These are phyloP conservation scores for Sitobion miscanthi DNA, from an alignment of 1,140 invertebrate species.

Conservation along the genomic window DNA sequence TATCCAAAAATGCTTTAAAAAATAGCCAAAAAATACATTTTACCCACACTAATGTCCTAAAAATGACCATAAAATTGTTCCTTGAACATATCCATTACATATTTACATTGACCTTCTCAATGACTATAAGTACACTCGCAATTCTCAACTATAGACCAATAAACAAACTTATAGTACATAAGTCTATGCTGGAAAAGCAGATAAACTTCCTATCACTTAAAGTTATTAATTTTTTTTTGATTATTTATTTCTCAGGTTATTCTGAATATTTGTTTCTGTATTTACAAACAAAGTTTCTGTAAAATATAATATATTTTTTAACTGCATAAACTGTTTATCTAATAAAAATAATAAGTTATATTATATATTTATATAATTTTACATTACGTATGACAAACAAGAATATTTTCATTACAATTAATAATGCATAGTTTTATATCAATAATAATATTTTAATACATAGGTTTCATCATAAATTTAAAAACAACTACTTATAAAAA, in stretches of 20 bases:
- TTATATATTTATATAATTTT: not conserved
- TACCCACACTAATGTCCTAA: too few relatives aligned
- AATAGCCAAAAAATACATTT: too few relatives aligned
- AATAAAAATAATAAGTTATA: conserved; percentile 14
- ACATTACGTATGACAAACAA: not conserved
- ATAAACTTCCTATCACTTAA: too few relatives aligned
- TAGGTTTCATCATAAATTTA: not conserved
- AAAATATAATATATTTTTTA: conserved; percentile 25
- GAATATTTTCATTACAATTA: not conserved
- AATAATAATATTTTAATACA: conserved; percentile 31
- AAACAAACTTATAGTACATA: too few relatives aligned
- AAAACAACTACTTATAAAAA: conserved; percentile 2
- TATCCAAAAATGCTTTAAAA: too few relatives aligned
- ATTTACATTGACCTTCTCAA: too few relatives aligned
- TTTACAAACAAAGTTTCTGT: not conserved
- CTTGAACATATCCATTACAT: too few relatives aligned
- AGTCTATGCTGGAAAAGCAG: too few relatives aligned
- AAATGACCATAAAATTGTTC: too few relatives aligned
- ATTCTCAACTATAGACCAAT: too few relatives aligned
- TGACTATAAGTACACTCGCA: too few relatives aligned
- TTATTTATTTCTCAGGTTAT: not conserved
- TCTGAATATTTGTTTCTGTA: not conserved
- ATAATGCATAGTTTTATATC: not conserved
- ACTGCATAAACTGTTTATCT: conserved; percentile 27
- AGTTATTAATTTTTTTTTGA: too few relatives aligned